Evolutionary conservation across 2,113 vertebrate species (phyloP), one percentile per base, ranked within the genome.

Genomic region (Hymenochirus boettgeri): DNA sequence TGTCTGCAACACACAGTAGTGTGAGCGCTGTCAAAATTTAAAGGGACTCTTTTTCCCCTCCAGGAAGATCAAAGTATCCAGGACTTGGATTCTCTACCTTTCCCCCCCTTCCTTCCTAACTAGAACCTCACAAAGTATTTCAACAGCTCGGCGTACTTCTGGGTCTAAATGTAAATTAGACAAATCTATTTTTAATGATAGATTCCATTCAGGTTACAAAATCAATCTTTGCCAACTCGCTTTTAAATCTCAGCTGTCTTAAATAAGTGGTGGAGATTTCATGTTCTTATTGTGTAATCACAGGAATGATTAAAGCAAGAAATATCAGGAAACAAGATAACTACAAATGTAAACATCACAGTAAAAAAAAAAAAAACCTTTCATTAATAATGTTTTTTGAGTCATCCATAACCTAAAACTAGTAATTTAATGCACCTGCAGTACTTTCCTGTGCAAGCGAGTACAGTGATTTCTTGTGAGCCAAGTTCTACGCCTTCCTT

Each of bases 401-500:
- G 56, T 57, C 54, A 67, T 67, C 55, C 15, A 51, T 24, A 52
- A 59, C 31, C 31, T 27, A 21, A 17, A 33, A 29, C n/a, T 35
- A 60, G 47, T 52, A 69, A 60, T 69, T 69, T 53, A 31, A 23
- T 69, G 65, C 65, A 69, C 65, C 65, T 69, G 65, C 65, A 69
- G 35, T 69, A 45, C 25, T 60, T 69, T 69, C 47, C 65, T 69
- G 51, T 29, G 57, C 65, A 23, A 60, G 65, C 23, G 57, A 51
- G 33, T 51, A 60, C 33, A 69, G 56, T 60, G 37, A 22, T 60
- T 13, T 59, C 23, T 26, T 17, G 18, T 24, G 47, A 33, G 56
- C 65, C 65, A 69, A 60, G n/a, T 69, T 69, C 60, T 69, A 69
- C 65, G 65, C 65, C 65, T 69, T 50, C 35, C 19, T 45, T 69